Evolutionary conservation across 2,113 vertebrate species (phyloP), one percentile per base, ranked within the genome.

Genomic region (Scatophagus argus): DNA sequence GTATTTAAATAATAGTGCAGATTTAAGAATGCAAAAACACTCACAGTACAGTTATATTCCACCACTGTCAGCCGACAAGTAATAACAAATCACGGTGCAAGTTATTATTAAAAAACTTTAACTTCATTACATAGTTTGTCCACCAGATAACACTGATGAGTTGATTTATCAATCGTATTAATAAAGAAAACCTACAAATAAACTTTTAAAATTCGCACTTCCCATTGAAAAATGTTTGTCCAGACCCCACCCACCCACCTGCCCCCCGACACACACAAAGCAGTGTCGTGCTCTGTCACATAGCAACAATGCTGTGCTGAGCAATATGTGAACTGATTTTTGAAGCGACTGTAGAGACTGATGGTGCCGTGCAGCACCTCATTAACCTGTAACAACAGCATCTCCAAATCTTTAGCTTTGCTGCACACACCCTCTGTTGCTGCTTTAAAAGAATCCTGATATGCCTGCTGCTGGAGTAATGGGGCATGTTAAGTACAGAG

Each of bases 401-500:
- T 46, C 16, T 17, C 31, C 43, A 4, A 8, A 56, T 58, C 34
- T 60, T 25, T 60, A 60, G 58, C 14, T 25, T 3, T 61, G n/a
- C 21, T 11, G n/a, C 27, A 25, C 32, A 65, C 27, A 43, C 51
- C 7, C 27, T 58, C 39, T 70, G 17, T n/a, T 67, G 64, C 41
- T 25, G 17, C 43, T 72, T 32, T 64, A 38, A 64, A 27, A 10
- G n/a, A 63, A n/a, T 0, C 1, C 17, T 43, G 19, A 55, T 55
- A 58, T 62, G 11, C 41, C 51, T 23, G 29, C 29, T 71, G 52
- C 44, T 65, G n/a, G 17, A 13, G 55, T 66, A 55, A 55, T 54
- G 36, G 46, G 54, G 71, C 62, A 23, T 71, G 41, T 34, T 38
- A 34, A 47, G 51, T 7, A 25, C 23, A 51, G 52, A 61, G n/a